A percentile compares a stretch with the other conserved stretches of the same genome.
Evolutionary conservation across 2,797 vertebrate species (phyloP).

Genomic region (Aldrovandia affinis): DNA sequence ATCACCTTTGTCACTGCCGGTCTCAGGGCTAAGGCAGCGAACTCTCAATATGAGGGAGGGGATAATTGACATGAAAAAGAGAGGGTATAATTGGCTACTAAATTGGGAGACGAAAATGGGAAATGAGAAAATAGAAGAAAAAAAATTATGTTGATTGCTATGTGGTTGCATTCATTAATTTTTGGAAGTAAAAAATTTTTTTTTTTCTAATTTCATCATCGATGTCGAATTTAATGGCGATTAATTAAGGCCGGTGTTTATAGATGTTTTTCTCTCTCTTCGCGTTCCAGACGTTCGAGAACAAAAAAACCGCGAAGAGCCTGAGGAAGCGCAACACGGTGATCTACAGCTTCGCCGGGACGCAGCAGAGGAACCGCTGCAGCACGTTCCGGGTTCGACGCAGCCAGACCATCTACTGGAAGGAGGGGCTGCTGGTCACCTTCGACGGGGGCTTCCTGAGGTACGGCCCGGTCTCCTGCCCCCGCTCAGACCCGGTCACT

Average conservation of each 20-base stretch:
- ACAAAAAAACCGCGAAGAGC: slow-evolving; percentile 73
- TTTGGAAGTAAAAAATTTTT: no score
- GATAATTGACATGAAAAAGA: no score
- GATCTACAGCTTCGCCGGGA: slow-evolving; percentile 90
- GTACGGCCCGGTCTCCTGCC: slow-evolving; percentile 63
- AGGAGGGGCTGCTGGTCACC: slow-evolving; percentile 93
- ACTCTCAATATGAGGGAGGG: no score
- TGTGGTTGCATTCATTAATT: no score
- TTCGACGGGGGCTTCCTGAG: slow-evolving; percentile 97
- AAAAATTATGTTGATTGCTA: no score
- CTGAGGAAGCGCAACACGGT: slow-evolving; percentile 76
- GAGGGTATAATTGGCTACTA: no score
- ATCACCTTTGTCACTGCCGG: no score
- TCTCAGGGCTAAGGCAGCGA: no score
- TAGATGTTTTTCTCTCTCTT: neutral
- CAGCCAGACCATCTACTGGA: slow-evolving; percentile 97
- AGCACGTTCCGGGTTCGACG: slow-evolving; percentile 95
- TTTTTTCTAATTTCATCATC: neutral
- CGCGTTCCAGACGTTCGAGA: slow-evolving; percentile 82
- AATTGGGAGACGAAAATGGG: no score
- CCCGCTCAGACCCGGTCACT: no score
- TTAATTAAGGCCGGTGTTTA: neutral
- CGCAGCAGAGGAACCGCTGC: slow-evolving; percentile 85
- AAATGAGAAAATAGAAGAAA: no score
- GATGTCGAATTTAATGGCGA: neutral